Percentiles rank a stretch among this genome's conserved stretches.
These are phyloP conservation scores for Lasius fuliginosus DNA, from an alignment of 2,888 invertebrate genomes.

Conservation along the genomic window DNA sequence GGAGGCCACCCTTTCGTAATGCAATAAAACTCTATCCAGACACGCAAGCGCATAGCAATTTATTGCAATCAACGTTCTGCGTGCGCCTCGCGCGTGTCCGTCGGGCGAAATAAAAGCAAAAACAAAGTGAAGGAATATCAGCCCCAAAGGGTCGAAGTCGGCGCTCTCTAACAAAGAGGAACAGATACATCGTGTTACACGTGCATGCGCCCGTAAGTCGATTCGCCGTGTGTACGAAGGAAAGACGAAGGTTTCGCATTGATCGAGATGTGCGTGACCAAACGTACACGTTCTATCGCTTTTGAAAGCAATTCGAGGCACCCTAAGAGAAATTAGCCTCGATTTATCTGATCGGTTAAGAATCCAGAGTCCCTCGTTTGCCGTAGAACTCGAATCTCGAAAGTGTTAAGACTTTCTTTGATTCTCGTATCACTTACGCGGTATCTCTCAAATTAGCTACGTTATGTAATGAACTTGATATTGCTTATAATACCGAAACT, in stretches of 20 bases:
- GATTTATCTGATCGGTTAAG: conserved; percentile 59
- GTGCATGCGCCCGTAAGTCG: conserved; percentile 45
- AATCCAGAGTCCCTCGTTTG: conserved; percentile 35
- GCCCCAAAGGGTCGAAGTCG: conserved; percentile 48
- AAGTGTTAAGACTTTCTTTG: conserved; percentile 28
- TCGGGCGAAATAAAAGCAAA: conserved; percentile 43
- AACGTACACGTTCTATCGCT: conserved; percentile 53
- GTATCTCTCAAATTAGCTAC: not conserved
- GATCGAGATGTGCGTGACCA: conserved; percentile 59
- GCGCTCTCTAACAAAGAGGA: conserved; percentile 49
- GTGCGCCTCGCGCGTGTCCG: conserved; percentile 67
- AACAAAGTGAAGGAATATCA: conserved; percentile 63
- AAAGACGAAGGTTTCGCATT: conserved; percentile 46
- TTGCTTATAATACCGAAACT: not conserved
- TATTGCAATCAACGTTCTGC: conserved; percentile 82
- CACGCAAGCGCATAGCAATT: conserved; percentile 80
- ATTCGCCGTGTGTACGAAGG: conserved; percentile 56
- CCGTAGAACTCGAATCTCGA: conserved; percentile 22
- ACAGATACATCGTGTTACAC: conserved; percentile 53
- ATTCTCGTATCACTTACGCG: not conserved
- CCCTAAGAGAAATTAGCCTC: conserved; percentile 67
- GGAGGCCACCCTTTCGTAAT: conserved; percentile 37
- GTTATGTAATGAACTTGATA: not conserved
- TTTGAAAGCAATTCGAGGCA: conserved; percentile 49
- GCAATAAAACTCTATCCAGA: conserved; percentile 62